These are phyloP conservation scores for Amphiduros pacificus DNA, from an alignment of 2,888 invertebrate species.

Conservation along the genomic window DNA sequence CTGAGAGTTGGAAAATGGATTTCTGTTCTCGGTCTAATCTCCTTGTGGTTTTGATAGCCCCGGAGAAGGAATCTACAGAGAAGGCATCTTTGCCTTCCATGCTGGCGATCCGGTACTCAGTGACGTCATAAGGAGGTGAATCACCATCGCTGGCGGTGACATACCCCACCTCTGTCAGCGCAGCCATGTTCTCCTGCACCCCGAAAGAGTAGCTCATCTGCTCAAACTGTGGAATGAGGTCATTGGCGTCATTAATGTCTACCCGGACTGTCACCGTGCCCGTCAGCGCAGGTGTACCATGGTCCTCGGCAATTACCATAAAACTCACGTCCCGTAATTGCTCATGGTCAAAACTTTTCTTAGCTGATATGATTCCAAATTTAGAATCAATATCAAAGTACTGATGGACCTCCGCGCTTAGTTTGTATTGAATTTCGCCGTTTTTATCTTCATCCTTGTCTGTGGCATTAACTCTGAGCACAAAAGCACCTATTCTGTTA, in stretches of 20 bases:
- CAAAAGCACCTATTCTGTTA: constrained; percentile 58
- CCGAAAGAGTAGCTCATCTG: constrained; percentile 12
- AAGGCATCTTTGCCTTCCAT: constrained; percentile 69
- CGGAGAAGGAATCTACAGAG: constrained; percentile 81
- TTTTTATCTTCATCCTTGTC: constrained; percentile 86
- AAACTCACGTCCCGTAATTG: constrained; percentile 1
- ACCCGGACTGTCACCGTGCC: constrained; percentile 76
- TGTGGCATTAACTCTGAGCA: constrained; percentile 81
- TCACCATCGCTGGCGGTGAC: constrained; percentile 14
- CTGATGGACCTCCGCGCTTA: constrained; percentile 2
- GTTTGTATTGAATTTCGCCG: constrained; percentile 8
- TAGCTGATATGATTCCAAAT: constrained; percentile 5
- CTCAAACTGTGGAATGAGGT: constrained; percentile 20
- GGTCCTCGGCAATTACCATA: constrained; percentile 83
- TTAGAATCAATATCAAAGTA: constrained; percentile 3
- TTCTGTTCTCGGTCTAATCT: constrained; percentile 82
- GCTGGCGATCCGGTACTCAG: constrained; percentile 5
- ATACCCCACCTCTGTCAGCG: constrained; percentile 9
- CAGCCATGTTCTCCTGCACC: constrained; percentile 22
- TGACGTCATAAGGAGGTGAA: constrained; percentile 2
- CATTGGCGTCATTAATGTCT: constrained; percentile 19
- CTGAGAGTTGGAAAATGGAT: constrained; percentile 74
- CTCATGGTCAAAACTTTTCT: constrained; percentile 11
- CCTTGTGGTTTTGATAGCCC: constrained; percentile 77
- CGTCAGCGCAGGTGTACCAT: constrained; percentile 79